Evolutionary conservation across 2,888 invertebrate species (phyloP).

Genomic region (Eupithecia tripunctaria): DNA sequence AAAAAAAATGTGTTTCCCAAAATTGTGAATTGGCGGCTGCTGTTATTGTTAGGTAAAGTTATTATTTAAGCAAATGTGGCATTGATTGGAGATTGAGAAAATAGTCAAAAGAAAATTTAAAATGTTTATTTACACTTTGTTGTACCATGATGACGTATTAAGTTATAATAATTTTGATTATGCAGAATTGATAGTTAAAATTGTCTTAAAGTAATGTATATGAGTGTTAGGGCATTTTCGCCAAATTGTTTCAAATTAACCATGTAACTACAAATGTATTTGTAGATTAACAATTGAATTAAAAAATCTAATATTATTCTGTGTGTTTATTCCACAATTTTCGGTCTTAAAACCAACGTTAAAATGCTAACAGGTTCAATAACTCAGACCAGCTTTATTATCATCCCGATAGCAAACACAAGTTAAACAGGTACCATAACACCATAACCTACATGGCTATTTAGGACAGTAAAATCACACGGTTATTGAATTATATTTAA

Average conservation of each 20-base stretch:
- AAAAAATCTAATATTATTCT: conserved; percentile 45
- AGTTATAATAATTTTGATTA: conserved; percentile 23
- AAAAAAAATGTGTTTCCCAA: neutral
- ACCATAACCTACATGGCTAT: neutral
- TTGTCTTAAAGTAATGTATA: conserved; percentile 58
- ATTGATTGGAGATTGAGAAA: conserved; percentile 2
- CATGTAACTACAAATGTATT: conserved; percentile 74
- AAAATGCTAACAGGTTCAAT: neutral
- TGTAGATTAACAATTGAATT: conserved; percentile 76
- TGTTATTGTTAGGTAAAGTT: neutral
- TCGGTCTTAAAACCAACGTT: neutral
- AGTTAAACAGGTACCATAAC: neutral
- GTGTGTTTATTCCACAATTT: conserved; percentile 8
- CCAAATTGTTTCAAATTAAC: conserved; percentile 73
- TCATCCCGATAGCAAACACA: no score
- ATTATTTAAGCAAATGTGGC: neutral
- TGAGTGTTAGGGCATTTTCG: conserved; percentile 75
- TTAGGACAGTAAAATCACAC: conserved; percentile 4
- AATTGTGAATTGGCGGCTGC: neutral
- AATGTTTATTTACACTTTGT: conserved; percentile 46
- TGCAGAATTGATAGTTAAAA: conserved; percentile 32
- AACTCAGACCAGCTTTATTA: neutral
- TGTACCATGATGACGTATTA: conserved; percentile 41
- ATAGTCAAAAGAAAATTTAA: conserved; percentile 7
- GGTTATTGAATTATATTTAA: neutral